A percentile compares a stretch with the other conserved stretches of the same genome.
These are phyloP conservation scores for Penaeus chinensis DNA, from an alignment of 1,140 invertebrate species.

Conservation along the genomic window DNA sequence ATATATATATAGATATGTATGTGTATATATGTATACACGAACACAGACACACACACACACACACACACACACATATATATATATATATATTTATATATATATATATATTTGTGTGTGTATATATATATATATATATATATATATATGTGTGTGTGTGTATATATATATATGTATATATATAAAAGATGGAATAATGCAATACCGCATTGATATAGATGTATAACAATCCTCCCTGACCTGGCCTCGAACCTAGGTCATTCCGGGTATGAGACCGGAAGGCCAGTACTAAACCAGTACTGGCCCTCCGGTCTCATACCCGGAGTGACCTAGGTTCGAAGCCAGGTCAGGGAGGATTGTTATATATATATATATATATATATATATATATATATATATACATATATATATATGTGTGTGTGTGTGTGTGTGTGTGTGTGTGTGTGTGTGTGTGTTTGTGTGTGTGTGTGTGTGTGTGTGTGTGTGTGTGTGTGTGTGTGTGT, in stretches of 20 bases:
- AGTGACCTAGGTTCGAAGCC: no score
- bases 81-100: constrained; percentile 11
- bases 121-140: constrained; percentile 17
- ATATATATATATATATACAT: not conserved
- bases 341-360: no score
- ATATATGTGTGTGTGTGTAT: not conserved
- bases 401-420: not conserved
- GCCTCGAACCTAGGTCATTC: no score
- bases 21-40: not conserved
- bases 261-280: no score
- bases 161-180: constrained; percentile 9
- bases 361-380: no score
- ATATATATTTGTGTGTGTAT: not conserved
- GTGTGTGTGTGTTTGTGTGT: not conserved
- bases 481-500: no score
- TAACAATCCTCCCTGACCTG: no score
- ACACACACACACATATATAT: constrained; percentile 1
- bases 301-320: no score
- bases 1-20: not conserved
- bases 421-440: not conserved
- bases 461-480: no score
- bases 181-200: no score
- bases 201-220: no score
- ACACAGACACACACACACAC: not conserved
- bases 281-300: no score